These are phyloP conservation scores for Macrophya alboannulata DNA, from an alignment of 2,888 invertebrate genomes.

Conservation along the genomic window DNA sequence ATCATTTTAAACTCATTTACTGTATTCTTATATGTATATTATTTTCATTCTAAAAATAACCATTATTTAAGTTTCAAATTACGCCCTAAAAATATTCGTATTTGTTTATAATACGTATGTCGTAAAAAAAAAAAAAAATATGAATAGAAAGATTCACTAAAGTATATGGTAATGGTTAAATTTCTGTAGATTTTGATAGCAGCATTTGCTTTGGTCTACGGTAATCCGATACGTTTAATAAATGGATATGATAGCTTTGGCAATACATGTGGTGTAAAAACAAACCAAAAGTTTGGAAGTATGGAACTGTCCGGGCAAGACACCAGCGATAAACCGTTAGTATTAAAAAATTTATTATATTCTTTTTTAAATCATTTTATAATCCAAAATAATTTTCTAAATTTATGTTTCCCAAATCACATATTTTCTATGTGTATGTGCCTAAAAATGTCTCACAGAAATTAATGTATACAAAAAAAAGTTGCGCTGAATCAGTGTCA, in stretches of 20 bases:
- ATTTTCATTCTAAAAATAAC: not conserved
- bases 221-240: constrained; percentile 91
- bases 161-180: not conserved
- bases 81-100: not conserved
- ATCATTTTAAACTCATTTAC: not conserved
- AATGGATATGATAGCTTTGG: constrained; percentile 97
- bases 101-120: not conserved
- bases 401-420: not conserved
- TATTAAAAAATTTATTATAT: constrained; percentile 54
- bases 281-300: constrained; percentile 88
- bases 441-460: not conserved
- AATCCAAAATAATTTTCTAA: not conserved
- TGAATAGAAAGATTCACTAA: constrained; percentile 3
- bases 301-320: constrained; percentile 91
- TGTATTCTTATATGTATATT: not conserved
- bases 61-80: not conserved
- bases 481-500: not conserved
- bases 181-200: constrained; percentile 89
- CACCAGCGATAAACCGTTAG: constrained; percentile 87
- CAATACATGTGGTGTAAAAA: constrained; percentile 94
- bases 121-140: not conserved
- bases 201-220: constrained; percentile 93
- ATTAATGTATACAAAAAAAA: not conserved
- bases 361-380: not conserved
- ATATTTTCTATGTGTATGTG: not conserved